These are phyloP conservation scores for Nycticebus coucang DNA, from an alignment of 2,113 vertebrate species.

Conservation along the genomic window DNA sequence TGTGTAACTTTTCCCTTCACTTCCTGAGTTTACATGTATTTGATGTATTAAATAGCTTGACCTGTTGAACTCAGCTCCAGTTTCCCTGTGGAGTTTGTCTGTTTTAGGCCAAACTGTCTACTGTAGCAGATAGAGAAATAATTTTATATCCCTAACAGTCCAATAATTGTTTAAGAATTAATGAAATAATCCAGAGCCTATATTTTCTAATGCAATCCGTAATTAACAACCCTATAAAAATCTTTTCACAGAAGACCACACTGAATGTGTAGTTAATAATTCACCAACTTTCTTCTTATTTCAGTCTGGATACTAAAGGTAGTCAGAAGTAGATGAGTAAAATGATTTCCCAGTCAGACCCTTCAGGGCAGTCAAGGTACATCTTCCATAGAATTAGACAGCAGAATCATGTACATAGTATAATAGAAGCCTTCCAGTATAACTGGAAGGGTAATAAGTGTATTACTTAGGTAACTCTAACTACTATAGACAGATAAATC, in stretches of 20 bases:
- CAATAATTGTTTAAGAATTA: slow-evolving; percentile 18
- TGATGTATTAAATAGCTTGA: not conserved
- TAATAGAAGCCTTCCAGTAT: not conserved
- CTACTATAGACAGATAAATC: not conserved
- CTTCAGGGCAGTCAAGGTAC: not conserved
- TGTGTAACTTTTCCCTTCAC: not conserved
- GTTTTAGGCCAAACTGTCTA: slow-evolving; percentile 28
- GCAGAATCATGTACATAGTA: not conserved
- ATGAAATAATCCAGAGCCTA: not conserved
- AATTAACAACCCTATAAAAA: not conserved
- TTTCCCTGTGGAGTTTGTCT: slow-evolving; percentile 31
- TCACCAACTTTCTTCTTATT: not conserved
- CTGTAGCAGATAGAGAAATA: not conserved
- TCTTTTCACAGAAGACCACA: not conserved
- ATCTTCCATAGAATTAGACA: not conserved
- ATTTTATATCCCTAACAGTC: not conserved
- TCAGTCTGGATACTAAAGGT: not conserved
- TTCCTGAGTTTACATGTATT: slow-evolving; percentile 51
- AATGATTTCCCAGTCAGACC: not conserved
- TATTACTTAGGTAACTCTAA: not conserved
- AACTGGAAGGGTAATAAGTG: not conserved
- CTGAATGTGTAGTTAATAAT: not conserved
- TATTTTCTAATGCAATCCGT: not conserved
- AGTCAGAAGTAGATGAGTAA: slow-evolving; percentile 5
- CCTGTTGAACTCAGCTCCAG: slow-evolving; percentile 34